Evolutionary conservation across 1,140 invertebrate species (phyloP).

Genomic region (Antheraea pernyi): DNA sequence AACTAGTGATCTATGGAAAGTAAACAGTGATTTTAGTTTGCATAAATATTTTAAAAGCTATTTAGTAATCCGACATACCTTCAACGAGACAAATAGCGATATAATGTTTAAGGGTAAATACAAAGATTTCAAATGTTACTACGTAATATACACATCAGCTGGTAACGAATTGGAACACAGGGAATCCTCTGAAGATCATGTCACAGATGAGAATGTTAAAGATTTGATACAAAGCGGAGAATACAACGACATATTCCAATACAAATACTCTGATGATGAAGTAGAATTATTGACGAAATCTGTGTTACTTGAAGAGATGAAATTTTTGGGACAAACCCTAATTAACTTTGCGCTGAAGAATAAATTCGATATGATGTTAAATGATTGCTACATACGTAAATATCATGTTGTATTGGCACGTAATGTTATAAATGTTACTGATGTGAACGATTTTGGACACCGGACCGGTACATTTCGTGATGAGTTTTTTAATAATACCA

Average conservation of each 20-base stretch:
- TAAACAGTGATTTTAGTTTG: background rate
- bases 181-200: background rate
- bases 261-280: background rate
- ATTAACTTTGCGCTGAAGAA: background rate
- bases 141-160: conserved; percentile 17
- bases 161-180: conserved; percentile 2
- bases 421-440: conserved; percentile 16
- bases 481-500: conserved; percentile 17
- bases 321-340: background rate
- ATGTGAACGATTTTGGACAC: conserved; percentile 6
- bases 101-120: conserved; percentile 11
- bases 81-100: conserved; percentile 3
- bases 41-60: conserved; percentile 17
- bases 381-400: conserved; percentile 7
- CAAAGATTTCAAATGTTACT: conserved; percentile 14
- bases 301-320: background rate
- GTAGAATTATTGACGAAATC: background rate
- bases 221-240: conserved; percentile 1
- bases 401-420: conserved; percentile 17
- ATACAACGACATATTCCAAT: background rate
- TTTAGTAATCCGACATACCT: conserved; percentile 1
- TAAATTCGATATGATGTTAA: conserved; percentile 8
- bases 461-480: conserved; percentile 7
- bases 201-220: background rate
- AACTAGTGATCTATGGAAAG: background rate